phyloP scores from a whole-genome alignment of 2,797 vertebrate genomes.

The Adrianichthys oophorus region DNA sequence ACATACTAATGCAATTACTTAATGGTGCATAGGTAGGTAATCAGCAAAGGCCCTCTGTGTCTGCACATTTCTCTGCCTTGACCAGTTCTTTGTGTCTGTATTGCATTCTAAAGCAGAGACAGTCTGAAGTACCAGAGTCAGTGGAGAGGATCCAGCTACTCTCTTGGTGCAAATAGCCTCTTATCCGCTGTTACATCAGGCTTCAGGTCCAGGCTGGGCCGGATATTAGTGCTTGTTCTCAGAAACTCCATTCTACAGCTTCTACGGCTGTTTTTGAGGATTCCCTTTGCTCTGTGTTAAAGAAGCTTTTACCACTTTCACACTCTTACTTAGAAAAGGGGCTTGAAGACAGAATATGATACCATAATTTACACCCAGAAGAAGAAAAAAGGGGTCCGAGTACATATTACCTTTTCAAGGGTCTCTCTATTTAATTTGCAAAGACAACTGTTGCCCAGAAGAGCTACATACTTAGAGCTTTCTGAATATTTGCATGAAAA shows the following conservation, averaged over 20 bases:
- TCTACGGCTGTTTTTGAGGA: slow-evolving; percentile 8
- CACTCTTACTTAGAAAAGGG: not conserved
- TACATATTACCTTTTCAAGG: not conserved
- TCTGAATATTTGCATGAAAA: no score
- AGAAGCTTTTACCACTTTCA: slow-evolving; percentile 19
- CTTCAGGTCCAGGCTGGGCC: slow-evolving; percentile 33
- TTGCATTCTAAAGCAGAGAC: slow-evolving; percentile 31
- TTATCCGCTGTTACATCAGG: slow-evolving; percentile 39
- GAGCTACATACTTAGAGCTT: not conserved
- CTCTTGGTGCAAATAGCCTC: slow-evolving; percentile 42
- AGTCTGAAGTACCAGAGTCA: slow-evolving; percentile 20
- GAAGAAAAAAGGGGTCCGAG: not conserved
- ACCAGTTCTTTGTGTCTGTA: slow-evolving; percentile 22
- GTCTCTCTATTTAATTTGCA: not conserved
- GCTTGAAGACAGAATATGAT: not conserved
- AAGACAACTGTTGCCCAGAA: not conserved
- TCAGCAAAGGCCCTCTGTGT: slow-evolving; percentile 18
- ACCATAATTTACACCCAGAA: not conserved
- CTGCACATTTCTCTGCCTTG: slow-evolving; percentile 22
- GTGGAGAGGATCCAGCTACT: slow-evolving; percentile 29
- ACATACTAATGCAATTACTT: slow-evolving; percentile 48
- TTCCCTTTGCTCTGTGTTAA: slow-evolving; percentile 22
- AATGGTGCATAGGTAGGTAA: slow-evolving; percentile 12
- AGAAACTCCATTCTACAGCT: slow-evolving; percentile 29
- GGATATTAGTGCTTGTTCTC: slow-evolving; percentile 47